Base-by-base conservation (phyloP, 2,113 vertebrate species). In the Podarcis cretensis region DNA sequence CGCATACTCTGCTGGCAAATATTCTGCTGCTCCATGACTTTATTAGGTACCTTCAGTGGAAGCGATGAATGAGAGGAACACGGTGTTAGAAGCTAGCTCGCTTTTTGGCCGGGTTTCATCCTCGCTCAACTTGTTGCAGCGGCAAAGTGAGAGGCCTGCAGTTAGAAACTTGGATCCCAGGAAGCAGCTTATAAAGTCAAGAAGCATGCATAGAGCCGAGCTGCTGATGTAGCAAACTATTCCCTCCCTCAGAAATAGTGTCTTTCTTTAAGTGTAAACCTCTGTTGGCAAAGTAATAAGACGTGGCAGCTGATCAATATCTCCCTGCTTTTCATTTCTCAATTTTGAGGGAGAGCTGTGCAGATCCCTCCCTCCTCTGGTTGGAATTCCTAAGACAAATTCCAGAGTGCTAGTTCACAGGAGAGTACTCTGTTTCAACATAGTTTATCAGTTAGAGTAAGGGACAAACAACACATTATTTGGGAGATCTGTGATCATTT, bases 251-350 rank as follows among this genome's bases (percentile, higher is more conserved):
- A 90, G 75, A 65, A 89, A 32, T 32, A 59, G 14, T 85, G 79
- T 91, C 32, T 80, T 27, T 32, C 92, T 84, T 54, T 87, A 88
- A 6, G 85, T 5, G 37, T 82, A 66, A 85, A 32, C 8, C 30
- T 83, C 13, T 57, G 12, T 37, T 93, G 59, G 76, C 32, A 87
- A 76, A 71, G 77, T 59, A 93, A 91, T 68, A 83, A 5, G 8
- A 76, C 21, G 74, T 89, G 83, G 48, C 83, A 83, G 43, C 35
- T 86, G 48, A 91, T 89, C 80, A 88, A 6, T 87, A 21, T 3
- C 6, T 69, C 4, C 20, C 75, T 92, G 18, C 59, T 87, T 89
- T 65, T 93, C 3, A 54, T 65, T 25, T 89, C 12, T 59, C 35
- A 2, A 40, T 77, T 40, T 43, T 25, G 40, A 48, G 40, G 76